Evolutionary conservation across 2,113 vertebrate genomes (phyloP).

Genomic region (Petaurus breviceps): DNA sequence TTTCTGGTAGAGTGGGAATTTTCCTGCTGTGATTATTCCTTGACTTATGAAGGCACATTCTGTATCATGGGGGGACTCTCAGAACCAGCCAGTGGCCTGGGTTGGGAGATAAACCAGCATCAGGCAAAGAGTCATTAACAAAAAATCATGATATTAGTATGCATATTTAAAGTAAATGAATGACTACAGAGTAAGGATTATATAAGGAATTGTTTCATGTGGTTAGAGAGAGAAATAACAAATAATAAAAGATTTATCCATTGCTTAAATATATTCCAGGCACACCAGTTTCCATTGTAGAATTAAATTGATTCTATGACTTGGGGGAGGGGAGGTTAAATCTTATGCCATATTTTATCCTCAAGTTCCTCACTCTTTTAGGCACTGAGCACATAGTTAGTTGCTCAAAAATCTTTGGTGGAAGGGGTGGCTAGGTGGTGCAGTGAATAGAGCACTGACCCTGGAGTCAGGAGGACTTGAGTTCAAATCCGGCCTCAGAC

Average conservation of each 20-base stretch:
- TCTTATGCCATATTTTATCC: neutral
- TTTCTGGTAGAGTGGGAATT: neutral
- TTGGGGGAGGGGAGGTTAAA: neutral
- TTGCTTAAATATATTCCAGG: neutral
- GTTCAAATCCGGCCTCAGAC: too few species aligned
- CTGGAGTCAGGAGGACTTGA: too few species aligned
- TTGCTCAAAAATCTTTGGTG: neutral
- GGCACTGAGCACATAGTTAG: neutral
- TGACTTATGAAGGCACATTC: neutral
- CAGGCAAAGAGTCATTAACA: neutral
- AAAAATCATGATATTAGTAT: neutral
- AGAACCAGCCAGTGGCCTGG: neutral
- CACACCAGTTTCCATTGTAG: neutral
- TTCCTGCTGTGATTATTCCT: neutral
- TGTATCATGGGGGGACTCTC: neutral
- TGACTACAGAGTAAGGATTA: neutral
- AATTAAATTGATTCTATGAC: neutral
- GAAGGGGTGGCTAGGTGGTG: too few species aligned
- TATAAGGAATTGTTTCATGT: neutral
- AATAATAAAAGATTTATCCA: neutral
- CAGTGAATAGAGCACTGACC: too few species aligned
- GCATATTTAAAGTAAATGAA: neutral
- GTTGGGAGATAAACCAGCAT: neutral
- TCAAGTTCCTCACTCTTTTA: neutral
- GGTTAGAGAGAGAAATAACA: neutral